phyloP scores from a whole-genome alignment of 2,888 invertebrate species.

The Arrhopalites spinosus region DNA sequence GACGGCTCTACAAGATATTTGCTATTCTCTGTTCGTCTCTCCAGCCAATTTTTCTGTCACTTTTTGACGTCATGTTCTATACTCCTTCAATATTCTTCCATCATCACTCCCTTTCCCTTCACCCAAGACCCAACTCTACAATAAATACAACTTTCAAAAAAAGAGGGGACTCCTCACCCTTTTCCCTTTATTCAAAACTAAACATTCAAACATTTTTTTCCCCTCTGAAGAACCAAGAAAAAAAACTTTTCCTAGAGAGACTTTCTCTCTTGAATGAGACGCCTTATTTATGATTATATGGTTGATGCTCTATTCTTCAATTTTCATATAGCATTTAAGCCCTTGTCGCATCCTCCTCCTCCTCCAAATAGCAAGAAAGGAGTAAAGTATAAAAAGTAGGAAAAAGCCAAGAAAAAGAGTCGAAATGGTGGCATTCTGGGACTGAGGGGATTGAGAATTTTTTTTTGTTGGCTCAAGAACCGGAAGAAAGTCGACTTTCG shows the following conservation, averaged over 20 bases:
- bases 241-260: neutral
- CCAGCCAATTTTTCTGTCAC: constrained; percentile 24
- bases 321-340: too few relatives aligned
- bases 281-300: too few relatives aligned
- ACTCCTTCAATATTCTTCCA: neutral
- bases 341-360: too few relatives aligned
- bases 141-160: neutral
- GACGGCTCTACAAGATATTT: constrained; percentile 2
- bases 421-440: too few relatives aligned
- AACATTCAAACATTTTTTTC: neutral
- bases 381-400: too few relatives aligned
- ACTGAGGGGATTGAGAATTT: too few relatives aligned
- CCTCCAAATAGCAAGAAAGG: too few relatives aligned
- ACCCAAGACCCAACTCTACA: neutral
- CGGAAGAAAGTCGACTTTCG: too few relatives aligned
- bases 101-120: neutral
- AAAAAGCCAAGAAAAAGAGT: too few relatives aligned
- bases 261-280: too few relatives aligned
- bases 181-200: neutral
- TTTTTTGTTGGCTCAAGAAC: neutral
- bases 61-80: constrained; percentile 3
- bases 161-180: neutral
- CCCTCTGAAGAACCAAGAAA: neutral
- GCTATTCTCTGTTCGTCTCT: constrained; percentile 18
- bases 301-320: too few relatives aligned